Percentiles rank a stretch among this genome's conserved stretches.
Evolutionary conservation across 2,113 vertebrate genomes (phyloP).

Genomic region (Hemichromis elongatus): DNA sequence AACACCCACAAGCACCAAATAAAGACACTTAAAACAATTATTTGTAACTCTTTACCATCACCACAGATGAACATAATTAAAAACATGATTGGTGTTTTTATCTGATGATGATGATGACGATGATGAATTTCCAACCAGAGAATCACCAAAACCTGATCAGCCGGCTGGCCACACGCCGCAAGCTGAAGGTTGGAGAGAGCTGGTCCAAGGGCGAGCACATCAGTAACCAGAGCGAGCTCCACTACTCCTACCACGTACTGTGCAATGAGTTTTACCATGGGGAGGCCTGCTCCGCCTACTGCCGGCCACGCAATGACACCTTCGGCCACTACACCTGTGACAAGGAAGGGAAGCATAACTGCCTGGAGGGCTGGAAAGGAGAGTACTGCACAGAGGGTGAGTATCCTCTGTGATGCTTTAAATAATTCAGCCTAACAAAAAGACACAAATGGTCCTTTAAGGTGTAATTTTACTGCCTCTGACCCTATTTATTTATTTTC

Average conservation of each 20-base stretch:
- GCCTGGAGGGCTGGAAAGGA: slow-evolving; percentile 76
- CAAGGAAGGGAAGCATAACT: slow-evolving; percentile 53
- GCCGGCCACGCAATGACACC: slow-evolving; percentile 77
- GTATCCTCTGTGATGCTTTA: not conserved
- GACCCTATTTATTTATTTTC: no score
- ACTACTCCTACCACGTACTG: slow-evolving; percentile 82
- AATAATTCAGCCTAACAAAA: not conserved
- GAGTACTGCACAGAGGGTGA: slow-evolving; percentile 79
- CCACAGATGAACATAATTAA: not conserved
- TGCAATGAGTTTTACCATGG: slow-evolving; percentile 81
- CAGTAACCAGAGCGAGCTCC: slow-evolving; percentile 75
- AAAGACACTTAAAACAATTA: not conserved
- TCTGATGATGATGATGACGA: not conserved
- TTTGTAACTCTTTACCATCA: rapidly evolving
- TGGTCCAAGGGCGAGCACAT: slow-evolving; percentile 80
- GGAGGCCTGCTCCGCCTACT: slow-evolving; percentile 79
- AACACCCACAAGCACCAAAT: not conserved
- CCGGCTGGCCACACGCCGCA: slow-evolving; percentile 72
- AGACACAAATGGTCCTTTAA: not conserved
- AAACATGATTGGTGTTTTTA: not conserved
- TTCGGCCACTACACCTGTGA: slow-evolving; percentile 79
- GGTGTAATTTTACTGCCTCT: not conserved
- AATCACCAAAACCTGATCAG: slow-evolving; percentile 80
- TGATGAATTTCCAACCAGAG: slow-evolving; percentile 47
- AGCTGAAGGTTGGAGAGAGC: slow-evolving; percentile 67